Evolutionary conservation across 1,140 invertebrate genomes (phyloP).

Genomic region (Meteorus sp.): DNA sequence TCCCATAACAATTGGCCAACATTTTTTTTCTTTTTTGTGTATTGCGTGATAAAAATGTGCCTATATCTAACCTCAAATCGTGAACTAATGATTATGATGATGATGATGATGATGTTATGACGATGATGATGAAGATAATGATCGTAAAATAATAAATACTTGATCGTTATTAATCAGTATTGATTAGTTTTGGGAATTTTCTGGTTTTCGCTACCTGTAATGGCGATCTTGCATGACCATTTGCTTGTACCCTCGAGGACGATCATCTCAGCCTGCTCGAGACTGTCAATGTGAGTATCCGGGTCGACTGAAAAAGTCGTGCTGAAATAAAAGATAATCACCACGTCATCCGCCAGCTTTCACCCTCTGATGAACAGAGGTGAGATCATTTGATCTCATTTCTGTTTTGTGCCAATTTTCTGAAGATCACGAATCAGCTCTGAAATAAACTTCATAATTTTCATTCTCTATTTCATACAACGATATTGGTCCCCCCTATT

Average conservation of each 20-base stretch:
- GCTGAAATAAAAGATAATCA: slow-evolving; percentile 65
- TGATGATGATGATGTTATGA: not conserved
- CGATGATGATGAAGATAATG: not conserved
- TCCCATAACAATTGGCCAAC: not conserved
- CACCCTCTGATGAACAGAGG: not conserved
- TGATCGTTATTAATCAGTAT: not conserved
- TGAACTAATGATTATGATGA: not conserved
- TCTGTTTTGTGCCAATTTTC: not conserved
- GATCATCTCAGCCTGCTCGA: slow-evolving; percentile 95
- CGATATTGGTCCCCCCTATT: too few relatives aligned
- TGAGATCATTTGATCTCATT: too few relatives aligned
- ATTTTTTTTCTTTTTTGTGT: not conserved
- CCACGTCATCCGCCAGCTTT: slow-evolving; percentile 42
- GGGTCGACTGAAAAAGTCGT: slow-evolving; percentile 97
- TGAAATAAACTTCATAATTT: too few relatives aligned
- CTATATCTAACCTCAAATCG: not conserved
- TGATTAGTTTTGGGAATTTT: slow-evolving; percentile 24
- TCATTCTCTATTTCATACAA: too few relatives aligned
- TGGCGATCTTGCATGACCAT: slow-evolving; percentile 99
- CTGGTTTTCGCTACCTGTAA: slow-evolving; percentile 79
- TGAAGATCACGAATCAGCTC: too few relatives aligned
- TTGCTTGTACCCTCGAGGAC: slow-evolving; percentile 99
- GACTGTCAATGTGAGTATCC: slow-evolving; percentile 97
- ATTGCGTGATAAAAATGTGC: not conserved
- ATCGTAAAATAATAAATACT: not conserved